Base-by-base conservation (phyloP, 64 coral and sea anemone genomes). In the Catalaphyllia jardinei region DNA sequence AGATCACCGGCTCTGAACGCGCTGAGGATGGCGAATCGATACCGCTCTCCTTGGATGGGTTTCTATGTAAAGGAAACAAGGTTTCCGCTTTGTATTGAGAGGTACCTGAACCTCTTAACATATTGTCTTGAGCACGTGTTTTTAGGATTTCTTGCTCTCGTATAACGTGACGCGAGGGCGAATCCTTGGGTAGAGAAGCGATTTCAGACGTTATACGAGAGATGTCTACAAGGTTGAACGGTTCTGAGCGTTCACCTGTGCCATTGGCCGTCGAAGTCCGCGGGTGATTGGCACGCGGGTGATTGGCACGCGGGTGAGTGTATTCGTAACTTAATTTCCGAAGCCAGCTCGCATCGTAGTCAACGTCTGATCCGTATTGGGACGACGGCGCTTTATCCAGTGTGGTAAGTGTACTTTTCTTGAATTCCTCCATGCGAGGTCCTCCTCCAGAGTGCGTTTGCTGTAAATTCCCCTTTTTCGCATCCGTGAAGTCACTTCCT, bases 221-320 rank as follows among this genome's bases (percentile, higher is more conserved):
- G 60, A 93, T 10, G 31, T 93, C 87, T 71, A 75, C 39, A 50
- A 35, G 57, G 55, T 42, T 78, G n/a, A 93, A 80, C 14, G 55
- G 52, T 22, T 76, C 50, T 30, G 86, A 71, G 65, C 67, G 73
- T 50, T 86, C 86, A 9, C 93, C 33, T 1, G 51, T 20, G 19
- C 90, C 78, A 29, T 86, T 79, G 22, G 95, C 95, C 27, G 95
- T 97, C 82, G 95, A 97, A 10, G 95, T 87, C 38, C 95, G 80
- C 10, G 95, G 95, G 11, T 79, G 75, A 63, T 75, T 80, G 51
- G 62, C 88, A 9, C 60, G 38, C 31, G 77, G 75, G 39, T 46
- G 82, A 8, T n/a, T n/a, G n/a, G 62, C 88, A 9, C 60, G 38
- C 31, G 77, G 75, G 39, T 46, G 82, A 8, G 38, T 61, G 62